These are phyloP conservation scores for Sander vitreus DNA, from an alignment of 2,113 vertebrate genomes.

Conservation along the genomic window DNA sequence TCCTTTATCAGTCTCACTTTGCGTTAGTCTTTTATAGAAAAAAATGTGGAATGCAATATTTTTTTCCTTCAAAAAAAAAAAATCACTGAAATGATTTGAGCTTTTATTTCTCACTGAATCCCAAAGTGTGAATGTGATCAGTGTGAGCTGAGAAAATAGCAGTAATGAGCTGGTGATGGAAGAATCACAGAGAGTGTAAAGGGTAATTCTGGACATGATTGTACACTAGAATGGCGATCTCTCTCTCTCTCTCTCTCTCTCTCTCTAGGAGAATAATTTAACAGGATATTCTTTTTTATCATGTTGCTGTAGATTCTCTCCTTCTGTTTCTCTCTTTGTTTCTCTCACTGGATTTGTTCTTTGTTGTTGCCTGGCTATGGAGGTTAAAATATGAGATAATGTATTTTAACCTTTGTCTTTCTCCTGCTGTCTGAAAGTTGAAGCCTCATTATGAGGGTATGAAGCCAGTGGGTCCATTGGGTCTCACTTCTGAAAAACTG, in stretches of 20 bases:
- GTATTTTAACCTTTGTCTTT: constrained; percentile 6
- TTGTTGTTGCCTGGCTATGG: background rate
- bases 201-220: background rate
- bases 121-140: background rate
- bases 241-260: background rate
- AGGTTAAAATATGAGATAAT: background rate
- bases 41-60: background rate
- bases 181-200: background rate
- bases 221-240: background rate
- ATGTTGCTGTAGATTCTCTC: background rate
- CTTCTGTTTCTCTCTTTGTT: background rate
- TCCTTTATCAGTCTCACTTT: background rate
- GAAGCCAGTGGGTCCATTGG: background rate
- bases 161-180: background rate
- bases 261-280: constrained; percentile 4
- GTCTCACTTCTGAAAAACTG: background rate
- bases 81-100: background rate
- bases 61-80: background rate
- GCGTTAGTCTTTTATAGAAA: background rate
- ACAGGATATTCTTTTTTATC: constrained; percentile 16
- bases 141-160: background rate
- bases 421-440: background rate
- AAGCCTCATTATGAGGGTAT: background rate
- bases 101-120: background rate
- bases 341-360: background rate